Base-by-base conservation (phyloP, 2,113 vertebrate species). In the Fukomys damarensis region DNA sequence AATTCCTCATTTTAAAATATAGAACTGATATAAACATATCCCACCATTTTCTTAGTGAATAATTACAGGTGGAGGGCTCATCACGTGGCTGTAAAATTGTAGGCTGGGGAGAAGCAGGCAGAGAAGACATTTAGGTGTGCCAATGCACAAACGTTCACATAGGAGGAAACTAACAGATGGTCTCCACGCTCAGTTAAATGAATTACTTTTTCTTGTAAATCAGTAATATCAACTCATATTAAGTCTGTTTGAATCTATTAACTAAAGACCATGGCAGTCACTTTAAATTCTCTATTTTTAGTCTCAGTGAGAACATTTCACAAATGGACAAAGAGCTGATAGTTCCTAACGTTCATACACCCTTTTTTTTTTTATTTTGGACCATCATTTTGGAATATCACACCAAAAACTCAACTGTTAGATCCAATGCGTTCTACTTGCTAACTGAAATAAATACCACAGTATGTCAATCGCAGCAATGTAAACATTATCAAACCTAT, bases 361-460 rank as follows among this genome's bases (percentile, higher is more conserved):
- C 32, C 92, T 6, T 26, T 54, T 79, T 58, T 17, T 58, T 17
- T 17, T 58, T 19, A 82, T 66, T 63, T 88, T 86, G 77, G 43
- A 77, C 16, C 2, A 77, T 24, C 1, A 17, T 26, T 43, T 28
- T n/a, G 66, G 76, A 94, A 46, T 56, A 92, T 85, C 91, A 96
- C 46, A 80, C 41, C n/a, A 16, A 94, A 96, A 96, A 74, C 22
- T 54, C 41, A 93, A 49, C 61, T 79, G 32, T 58, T 66, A 72
- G 58, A 79, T 89, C 32, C 17, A 76, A 9, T 32, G 24, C 52
- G 77, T 84, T 79, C 46, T 68, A 82, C 72, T 90, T 92, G 86
- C 38, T 77, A 88, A 77, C 38, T 30, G 81, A 83, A 84, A 76
- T 49, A 92, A 86, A 65, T 76, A 68, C n/a, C 9, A 74, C 30